Evolutionary conservation across 2,888 invertebrate species (phyloP), one percentile per base, ranked within the genome.

Genomic region (Ophion costatus): DNA sequence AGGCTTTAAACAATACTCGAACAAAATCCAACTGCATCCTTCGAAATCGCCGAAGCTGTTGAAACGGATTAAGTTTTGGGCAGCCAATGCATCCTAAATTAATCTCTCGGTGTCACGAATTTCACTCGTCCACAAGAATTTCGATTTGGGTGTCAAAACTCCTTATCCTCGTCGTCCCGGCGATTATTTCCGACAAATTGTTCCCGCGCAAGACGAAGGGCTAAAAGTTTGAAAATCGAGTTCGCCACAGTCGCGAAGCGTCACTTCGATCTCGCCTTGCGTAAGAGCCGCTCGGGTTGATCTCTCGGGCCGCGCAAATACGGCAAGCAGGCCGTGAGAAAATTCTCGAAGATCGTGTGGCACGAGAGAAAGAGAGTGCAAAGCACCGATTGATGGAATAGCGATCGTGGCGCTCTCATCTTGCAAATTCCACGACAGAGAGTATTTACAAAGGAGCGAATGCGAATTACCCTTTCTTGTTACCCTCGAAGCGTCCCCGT

Each of bases 301-400:
- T 82, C 82, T 79, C 83, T 56, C 57, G 38, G 77, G 45, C 82
- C 61, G 45, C 45, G 70, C 59, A 77, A 70, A 75, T 33, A 77
- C 38, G 56, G 71, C 71, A 66, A 74, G 33, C 64, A 79, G 82
- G 80, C 82, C 84, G 86, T 82, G 84, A 86, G 84, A 84, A 82
- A 67, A 84, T 82, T 73, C 77, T 69, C 59, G 73, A 86, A 75
- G 79, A 84, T 82, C 84, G 80, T 79, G 74, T 83, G 77, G 81
- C 83, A 82, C 77, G 78, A 81, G 80, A 38, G 64, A 79, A 70
- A 78, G 77, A 61, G 66, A 82, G 77, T 74, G 81, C 74, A 80
- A 81, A 81, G 73, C 69, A 74, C 67, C 76, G 82, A 84, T 84
- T 77, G 76, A 73, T 70, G 67, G 76, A 73, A 74, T 61, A 67